Conservation (phyloP, 2,113 vertebrate genomes). For the Dasypus novemcinctus region DNA sequence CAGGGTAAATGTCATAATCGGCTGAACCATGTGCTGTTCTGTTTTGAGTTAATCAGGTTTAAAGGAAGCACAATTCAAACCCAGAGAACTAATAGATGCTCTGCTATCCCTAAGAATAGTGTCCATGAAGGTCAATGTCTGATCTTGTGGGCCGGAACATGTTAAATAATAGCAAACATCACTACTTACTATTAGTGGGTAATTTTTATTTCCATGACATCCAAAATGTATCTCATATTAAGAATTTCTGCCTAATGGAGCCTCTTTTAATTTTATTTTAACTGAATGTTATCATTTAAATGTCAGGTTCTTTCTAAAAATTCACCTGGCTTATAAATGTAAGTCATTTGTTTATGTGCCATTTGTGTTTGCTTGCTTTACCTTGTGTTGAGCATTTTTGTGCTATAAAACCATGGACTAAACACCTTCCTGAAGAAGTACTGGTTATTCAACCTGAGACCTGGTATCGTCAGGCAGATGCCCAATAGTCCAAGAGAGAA, state of each 20-base stretch:
- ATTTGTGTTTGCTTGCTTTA: background rate
- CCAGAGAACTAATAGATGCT: accelerated
- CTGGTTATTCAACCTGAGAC: background rate
- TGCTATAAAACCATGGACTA: background rate
- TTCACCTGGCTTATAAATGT: background rate
- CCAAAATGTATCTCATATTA: background rate
- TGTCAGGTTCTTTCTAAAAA: background rate
- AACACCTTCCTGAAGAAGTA: background rate
- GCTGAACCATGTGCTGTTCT: accelerated
- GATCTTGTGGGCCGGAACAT: background rate
- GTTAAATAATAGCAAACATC: background rate
- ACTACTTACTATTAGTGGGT: background rate
- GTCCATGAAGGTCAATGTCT: background rate
- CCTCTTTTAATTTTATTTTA: background rate
- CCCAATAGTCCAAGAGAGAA: background rate
- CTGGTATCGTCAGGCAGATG: background rate
- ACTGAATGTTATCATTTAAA: background rate
- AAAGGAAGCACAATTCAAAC: background rate
- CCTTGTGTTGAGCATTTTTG: background rate
- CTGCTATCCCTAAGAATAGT: background rate
- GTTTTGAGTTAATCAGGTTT: no score
- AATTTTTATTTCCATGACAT: background rate
- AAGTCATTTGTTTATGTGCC: background rate
- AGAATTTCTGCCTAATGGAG: background rate
- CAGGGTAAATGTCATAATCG: background rate